These are phyloP conservation scores for Mus minutoides DNA, from an alignment of 2,797 vertebrate genomes.

Conservation along the genomic window DNA sequence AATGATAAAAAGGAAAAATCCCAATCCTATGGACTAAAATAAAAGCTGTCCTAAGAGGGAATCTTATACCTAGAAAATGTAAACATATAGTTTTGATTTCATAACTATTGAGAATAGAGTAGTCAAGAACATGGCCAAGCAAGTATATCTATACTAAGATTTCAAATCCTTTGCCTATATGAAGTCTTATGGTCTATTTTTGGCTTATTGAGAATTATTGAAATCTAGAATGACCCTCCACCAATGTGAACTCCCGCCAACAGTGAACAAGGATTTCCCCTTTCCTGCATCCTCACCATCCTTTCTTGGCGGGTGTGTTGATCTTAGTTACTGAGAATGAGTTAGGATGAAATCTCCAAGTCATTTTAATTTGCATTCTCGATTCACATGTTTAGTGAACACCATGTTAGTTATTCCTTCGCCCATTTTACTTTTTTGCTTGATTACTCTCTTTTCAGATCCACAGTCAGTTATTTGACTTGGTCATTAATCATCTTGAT, in stretches of 20 bases:
- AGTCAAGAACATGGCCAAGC: background rate
- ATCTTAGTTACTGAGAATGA: background rate
- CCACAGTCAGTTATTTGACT: background rate
- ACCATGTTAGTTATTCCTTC: background rate
- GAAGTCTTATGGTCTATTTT: background rate
- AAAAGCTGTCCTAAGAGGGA: background rate
- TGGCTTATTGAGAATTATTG: background rate
- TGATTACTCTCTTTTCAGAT: background rate
- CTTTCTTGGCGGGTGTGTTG: background rate
- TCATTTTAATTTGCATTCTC: background rate
- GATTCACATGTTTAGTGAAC: background rate
- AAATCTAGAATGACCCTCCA: background rate
- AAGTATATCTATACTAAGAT: background rate
- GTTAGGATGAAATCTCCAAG: background rate
- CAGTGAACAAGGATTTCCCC: background rate
- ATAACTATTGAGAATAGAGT: background rate
- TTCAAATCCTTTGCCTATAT: background rate
- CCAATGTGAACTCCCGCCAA: background rate
- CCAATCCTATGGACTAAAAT: background rate
- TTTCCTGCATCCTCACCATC: background rate
- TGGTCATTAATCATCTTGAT: background rate
- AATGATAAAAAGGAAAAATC: background rate
- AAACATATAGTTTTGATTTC: background rate
- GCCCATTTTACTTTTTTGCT: background rate
- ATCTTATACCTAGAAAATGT: background rate